A percentile compares a stretch with the other conserved stretches of the same genome.
These are phyloP conservation scores for Parambassis ranga DNA, from an alignment of 2,797 vertebrate genomes.

Conservation along the genomic window DNA sequence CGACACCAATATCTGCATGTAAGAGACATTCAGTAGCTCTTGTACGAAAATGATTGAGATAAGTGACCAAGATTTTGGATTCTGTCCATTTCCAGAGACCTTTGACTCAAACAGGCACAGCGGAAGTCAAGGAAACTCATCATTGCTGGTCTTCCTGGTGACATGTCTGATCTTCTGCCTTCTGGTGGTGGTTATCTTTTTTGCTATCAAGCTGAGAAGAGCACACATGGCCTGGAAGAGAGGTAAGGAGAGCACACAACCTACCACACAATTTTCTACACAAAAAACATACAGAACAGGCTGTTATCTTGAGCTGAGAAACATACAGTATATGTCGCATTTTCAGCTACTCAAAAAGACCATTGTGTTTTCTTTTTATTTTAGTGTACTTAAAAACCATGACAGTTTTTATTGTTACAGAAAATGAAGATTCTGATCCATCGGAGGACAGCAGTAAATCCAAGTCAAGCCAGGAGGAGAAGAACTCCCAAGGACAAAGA, in stretches of 20 bases:
- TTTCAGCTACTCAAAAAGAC: neutral
- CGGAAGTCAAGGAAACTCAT: slow-evolving; percentile 25
- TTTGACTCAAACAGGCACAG: neutral
- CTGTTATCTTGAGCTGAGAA: no score
- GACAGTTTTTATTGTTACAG: slow-evolving; percentile 75
- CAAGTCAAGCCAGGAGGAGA: slow-evolving; percentile 86
- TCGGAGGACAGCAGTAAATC: slow-evolving; percentile 88
- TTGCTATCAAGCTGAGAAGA: slow-evolving; percentile 84
- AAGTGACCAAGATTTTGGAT: neutral
- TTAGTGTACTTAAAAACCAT: neutral
- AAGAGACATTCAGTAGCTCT: neutral
- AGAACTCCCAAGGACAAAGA: slow-evolving; percentile 53
- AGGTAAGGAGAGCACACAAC: slow-evolving; percentile 71
- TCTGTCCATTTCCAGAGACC: slow-evolving; percentile 28
- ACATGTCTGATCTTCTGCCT: slow-evolving; percentile 82
- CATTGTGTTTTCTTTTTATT: neutral
- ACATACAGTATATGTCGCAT: neutral
- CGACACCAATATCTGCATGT: no score
- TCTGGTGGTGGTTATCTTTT: slow-evolving; percentile 85
- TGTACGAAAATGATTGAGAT: neutral
- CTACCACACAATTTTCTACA: neutral
- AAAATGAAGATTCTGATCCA: slow-evolving; percentile 86
- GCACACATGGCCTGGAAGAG: slow-evolving; percentile 87
- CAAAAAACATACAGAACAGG: no score
- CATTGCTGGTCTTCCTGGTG: slow-evolving; percentile 84